These are phyloP conservation scores for Eclectus roratus DNA, from an alignment of 2,113 vertebrate genomes.

Conservation along the genomic window DNA sequence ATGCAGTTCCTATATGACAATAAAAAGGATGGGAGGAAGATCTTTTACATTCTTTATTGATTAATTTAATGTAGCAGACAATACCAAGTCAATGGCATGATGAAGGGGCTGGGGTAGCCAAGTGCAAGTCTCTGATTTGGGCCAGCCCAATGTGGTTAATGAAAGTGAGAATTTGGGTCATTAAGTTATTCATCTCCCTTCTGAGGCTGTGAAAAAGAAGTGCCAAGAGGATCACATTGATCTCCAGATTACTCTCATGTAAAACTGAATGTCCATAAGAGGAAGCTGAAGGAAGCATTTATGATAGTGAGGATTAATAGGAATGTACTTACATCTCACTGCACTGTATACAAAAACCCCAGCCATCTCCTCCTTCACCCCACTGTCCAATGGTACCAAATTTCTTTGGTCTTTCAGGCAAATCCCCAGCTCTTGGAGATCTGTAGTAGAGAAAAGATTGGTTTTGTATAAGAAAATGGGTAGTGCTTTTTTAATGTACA, in stretches of 20 bases:
- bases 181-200: background rate
- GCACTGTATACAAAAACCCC: background rate
- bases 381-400: background rate
- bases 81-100: background rate
- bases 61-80: slow-evolving; percentile 24
- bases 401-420: background rate
- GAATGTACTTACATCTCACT: background rate
- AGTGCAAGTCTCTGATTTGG: background rate
- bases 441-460: background rate
- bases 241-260: background rate
- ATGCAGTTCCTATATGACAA: background rate
- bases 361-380: background rate
- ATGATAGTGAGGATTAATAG: background rate
- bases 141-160: background rate
- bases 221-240: background rate
- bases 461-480: background rate
- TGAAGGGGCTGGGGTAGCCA: background rate
- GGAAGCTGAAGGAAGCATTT: background rate
- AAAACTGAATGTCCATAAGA: background rate
- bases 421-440: background rate
- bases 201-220: background rate
- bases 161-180: background rate
- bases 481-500: background rate
- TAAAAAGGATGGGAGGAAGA: background rate
- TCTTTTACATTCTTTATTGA: slow-evolving; percentile 26